These are phyloP conservation scores for Idaea straminata DNA, from an alignment of 2,888 invertebrate genomes.

Conservation along the genomic window DNA sequence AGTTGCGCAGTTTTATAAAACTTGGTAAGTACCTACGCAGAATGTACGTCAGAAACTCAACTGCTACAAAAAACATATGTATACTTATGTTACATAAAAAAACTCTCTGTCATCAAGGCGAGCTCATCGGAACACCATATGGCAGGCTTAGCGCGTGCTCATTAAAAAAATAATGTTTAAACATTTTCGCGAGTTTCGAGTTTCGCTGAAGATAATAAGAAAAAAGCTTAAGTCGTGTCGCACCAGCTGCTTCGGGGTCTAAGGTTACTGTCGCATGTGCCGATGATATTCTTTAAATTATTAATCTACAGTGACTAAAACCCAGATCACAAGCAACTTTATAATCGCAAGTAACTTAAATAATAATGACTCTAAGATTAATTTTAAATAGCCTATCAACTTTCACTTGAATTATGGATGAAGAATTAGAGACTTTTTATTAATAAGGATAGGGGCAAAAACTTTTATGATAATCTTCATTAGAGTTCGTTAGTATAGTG, in stretches of 20 bases:
- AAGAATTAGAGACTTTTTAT: no score
- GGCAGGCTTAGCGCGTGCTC: conserved; percentile 71
- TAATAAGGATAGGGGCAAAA: no score
- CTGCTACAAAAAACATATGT: conserved; percentile 26
- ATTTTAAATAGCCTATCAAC: no score
- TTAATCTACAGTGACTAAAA: not conserved
- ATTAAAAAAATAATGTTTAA: conserved; percentile 46
- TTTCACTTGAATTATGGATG: no score
- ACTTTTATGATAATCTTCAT: no score
- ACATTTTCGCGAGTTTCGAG: conserved; percentile 67
- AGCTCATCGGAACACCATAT: conserved; percentile 52
- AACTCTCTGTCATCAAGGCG: conserved; percentile 43
- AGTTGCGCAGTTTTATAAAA: no score
- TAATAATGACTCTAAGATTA: no score
- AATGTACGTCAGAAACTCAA: not conserved
- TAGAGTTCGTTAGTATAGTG: not conserved
- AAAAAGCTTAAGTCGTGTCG: conserved; percentile 31
- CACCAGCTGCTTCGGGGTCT: conserved; percentile 66
- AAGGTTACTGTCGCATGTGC: conserved; percentile 68
- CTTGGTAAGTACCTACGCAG: no score
- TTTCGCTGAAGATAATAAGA: conserved; percentile 59
- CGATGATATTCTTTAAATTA: conserved; percentile 16
- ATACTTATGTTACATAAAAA: conserved; percentile 11
- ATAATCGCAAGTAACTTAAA: not conserved
- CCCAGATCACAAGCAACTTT: not conserved